phyloP scores from a whole-genome alignment of 92 coral and sea anemone genomes.

The Epizoanthus ramosus region DNA sequence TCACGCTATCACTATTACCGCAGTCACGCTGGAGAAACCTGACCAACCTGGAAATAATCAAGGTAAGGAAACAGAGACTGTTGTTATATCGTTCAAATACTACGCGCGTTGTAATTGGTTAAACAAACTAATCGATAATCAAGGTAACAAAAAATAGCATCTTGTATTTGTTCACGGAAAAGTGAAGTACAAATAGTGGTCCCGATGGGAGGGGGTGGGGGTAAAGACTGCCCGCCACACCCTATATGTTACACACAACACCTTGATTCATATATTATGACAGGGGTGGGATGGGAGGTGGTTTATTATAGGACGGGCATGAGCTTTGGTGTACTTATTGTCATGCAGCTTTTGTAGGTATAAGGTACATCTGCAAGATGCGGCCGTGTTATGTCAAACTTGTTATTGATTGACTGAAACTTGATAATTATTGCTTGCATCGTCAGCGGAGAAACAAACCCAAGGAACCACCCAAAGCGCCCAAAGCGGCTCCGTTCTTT shows the following conservation, averaged over 20 bases:
- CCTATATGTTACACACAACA: not conserved
- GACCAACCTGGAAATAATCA: slow-evolving; percentile 89
- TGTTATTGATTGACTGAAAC: not conserved
- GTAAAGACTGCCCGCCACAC: too few relatives aligned
- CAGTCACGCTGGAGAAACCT: slow-evolving; percentile 96
- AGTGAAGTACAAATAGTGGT: too few relatives aligned
- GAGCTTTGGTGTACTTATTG: not conserved
- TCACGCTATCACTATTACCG: slow-evolving; percentile 93
- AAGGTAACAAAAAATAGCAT: slow-evolving; percentile 57
- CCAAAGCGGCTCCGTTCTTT: slow-evolving; percentile 97
- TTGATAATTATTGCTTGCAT: not conserved
- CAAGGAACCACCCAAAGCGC: slow-evolving; percentile 90
- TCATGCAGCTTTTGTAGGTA: not conserved
- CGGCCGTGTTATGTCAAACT: too few relatives aligned
- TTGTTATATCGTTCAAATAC: too few relatives aligned
- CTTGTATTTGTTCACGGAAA: too few relatives aligned
- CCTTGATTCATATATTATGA: not conserved
- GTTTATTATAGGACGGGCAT: not conserved
- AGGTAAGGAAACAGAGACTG: slow-evolving; percentile 51
- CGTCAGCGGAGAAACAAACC: slow-evolving; percentile 91
- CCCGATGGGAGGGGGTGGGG: too few relatives aligned
- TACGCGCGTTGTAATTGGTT: slow-evolving; percentile 43
- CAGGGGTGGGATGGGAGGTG: not conserved
- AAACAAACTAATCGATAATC: slow-evolving; percentile 86
- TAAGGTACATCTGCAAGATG: too few relatives aligned